Base-by-base conservation (phyloP, 2,888 invertebrate species). In the Cylindroiulus punctatus region DNA sequence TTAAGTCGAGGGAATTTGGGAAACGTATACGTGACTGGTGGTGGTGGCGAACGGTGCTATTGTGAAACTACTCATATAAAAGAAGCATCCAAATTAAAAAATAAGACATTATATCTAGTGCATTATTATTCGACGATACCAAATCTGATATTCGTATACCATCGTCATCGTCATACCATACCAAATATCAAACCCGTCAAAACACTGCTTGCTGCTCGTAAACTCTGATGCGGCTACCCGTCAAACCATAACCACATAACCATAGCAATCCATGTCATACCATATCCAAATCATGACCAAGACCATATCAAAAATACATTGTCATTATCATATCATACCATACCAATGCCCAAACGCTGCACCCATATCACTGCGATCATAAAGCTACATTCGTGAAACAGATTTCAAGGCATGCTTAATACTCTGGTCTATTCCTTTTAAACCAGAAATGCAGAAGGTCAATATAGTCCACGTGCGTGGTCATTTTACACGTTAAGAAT, bases 231-330 rank as follows among this genome's bases (percentile, higher is more conserved):
- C 40, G 40, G 83, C 42, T 83, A 83, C 83, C 83, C 83, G 44
- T 83, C 83, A 83, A 83, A 83, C 83, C 83, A 83, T 83, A 83
- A 83, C 83, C 83, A 83, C 83, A 83, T 83, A 36, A 83, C 83
- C 83, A 83, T 40, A 83, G 36, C 83, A 83, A 83, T 36, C 44
- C 83, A 83, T 83, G 32, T 44, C 83, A 83, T 83, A 83, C 83
- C 83, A 83, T 83, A 83, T 42, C 83, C 83, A 83, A 22, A 83
- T 83, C 83, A 83, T 83, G 83, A 83, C 83, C 83, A 83, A 83
- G 83, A 83, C 83, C 83, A 83, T 83, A 83, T 44, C 40, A 83
- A 83, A 83, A 83, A 83, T 83, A 83, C 83, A 83, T 40, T 83
- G 26, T 83, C 83, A 83, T 83, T 42, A 83, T 83, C 83, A 82